A percentile compares a stretch with the other conserved stretches of the same genome.
phyloP scores from a whole-genome alignment of 2,888 invertebrate genomes.

The Anoplius nigerrimus region DNA sequence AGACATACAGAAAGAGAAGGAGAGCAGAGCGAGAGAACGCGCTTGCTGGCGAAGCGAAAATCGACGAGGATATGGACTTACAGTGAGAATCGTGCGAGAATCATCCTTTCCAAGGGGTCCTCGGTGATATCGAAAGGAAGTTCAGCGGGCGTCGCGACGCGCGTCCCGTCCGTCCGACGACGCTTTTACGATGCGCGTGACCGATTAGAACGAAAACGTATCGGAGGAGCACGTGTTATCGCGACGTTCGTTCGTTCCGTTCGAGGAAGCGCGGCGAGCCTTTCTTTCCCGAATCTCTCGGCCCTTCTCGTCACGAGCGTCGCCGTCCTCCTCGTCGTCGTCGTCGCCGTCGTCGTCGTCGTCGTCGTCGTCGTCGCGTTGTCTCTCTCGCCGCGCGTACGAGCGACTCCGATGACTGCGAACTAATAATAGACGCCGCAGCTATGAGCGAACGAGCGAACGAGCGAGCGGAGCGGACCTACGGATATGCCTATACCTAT shows the following conservation, averaged over 20 bases:
- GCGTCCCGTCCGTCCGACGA: not conserved
- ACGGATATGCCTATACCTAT: constrained; percentile 22
- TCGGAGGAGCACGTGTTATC: constrained; percentile 15
- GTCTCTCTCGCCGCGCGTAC: constrained; percentile 44
- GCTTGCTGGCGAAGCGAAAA: too few relatives aligned
- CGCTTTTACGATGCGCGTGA: too few relatives aligned
- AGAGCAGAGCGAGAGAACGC: not conserved
- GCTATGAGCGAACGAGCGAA: constrained; percentile 47
- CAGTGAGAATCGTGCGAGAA: constrained; percentile 65
- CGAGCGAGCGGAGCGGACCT: constrained; percentile 30
- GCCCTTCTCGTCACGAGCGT: not conserved
- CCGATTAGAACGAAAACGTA: not conserved
- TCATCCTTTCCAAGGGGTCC: constrained; percentile 63
- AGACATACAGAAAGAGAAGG: not conserved
- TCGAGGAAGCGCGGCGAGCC: too few relatives aligned
- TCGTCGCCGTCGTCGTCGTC: not conserved
- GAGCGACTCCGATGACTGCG: constrained; percentile 67
- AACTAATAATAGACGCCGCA: constrained; percentile 70
- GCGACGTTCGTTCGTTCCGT: constrained; percentile 15
- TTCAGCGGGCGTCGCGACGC: not conserved
- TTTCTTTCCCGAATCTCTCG: too few relatives aligned
- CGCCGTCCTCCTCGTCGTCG: constrained; percentile 2
- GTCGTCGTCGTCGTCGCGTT: constrained; percentile 14
- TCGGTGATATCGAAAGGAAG: constrained; percentile 25
- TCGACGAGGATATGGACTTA: constrained; percentile 52